A percentile compares a stretch with the other conserved stretches of the same genome.
Evolutionary conservation across 2,113 vertebrate species (phyloP).

Genomic region (Chelonoidis abingdonii): DNA sequence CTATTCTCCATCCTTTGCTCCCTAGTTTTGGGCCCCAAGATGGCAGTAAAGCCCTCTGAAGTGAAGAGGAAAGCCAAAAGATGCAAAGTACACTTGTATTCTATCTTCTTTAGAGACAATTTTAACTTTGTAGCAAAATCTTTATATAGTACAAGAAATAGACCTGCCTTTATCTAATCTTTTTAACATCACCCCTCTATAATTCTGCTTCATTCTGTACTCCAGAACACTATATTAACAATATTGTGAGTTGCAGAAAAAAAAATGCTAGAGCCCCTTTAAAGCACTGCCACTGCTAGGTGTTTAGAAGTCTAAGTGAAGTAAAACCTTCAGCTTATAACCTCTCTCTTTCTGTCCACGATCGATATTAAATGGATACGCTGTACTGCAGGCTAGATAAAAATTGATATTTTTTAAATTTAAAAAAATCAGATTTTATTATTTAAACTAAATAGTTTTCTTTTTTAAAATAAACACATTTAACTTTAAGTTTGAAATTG

Average conservation of each 20-base stretch:
- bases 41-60: background rate
- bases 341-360: background rate
- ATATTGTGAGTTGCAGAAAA: background rate
- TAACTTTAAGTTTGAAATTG: background rate
- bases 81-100: background rate
- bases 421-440: too few relatives aligned
- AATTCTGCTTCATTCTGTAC: too few relatives aligned
- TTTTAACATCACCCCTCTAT: rapidly evolving
- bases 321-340: background rate
- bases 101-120: background rate
- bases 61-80: background rate
- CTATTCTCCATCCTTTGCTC: background rate
- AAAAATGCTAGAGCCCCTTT: background rate
- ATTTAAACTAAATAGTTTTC: background rate
- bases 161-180: background rate
- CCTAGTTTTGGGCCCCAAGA: background rate
- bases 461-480: background rate
- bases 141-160: background rate
- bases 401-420: background rate
- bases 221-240: background rate
- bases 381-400: background rate
- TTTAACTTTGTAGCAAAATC: background rate
- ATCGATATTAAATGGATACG: background rate
- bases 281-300: background rate
- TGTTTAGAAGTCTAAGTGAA: background rate